Evolutionary conservation across 2,113 vertebrate genomes (phyloP).

Genomic region (Sphyrna mokarran): DNA sequence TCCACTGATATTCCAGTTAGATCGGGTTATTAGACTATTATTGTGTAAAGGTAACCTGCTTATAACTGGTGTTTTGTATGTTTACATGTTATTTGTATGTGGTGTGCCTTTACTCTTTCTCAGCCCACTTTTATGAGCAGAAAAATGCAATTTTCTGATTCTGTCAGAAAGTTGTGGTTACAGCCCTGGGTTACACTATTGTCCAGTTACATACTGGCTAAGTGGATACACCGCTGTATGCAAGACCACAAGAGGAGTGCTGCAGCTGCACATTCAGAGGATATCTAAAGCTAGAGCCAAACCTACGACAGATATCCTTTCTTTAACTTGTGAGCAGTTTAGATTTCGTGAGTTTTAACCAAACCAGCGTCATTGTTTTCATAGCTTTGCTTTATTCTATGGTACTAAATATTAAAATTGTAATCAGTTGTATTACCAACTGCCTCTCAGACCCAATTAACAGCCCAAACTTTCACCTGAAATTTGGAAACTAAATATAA

Average conservation of each 20-base stretch:
- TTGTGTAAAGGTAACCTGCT: background rate
- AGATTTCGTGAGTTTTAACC: background rate
- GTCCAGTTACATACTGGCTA: background rate
- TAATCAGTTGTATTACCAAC: background rate
- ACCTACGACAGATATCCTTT: background rate
- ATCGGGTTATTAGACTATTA: background rate
- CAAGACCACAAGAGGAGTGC: background rate
- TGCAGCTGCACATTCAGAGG: background rate
- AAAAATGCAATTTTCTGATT: background rate
- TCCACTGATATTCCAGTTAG: background rate
- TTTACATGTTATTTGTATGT: background rate
- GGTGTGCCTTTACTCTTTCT: background rate
- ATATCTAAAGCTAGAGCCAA: background rate
- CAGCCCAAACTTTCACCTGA: background rate
- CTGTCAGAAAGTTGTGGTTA: background rate
- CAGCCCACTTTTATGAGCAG: background rate
- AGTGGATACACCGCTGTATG: no score
- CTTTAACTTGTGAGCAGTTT: background rate
- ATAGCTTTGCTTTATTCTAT: background rate
- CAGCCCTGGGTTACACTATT: background rate
- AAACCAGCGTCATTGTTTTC: background rate
- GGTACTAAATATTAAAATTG: background rate
- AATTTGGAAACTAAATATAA: background rate
- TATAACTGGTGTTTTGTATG: background rate
- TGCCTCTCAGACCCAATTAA: background rate